Evolutionary conservation across 2,888 invertebrate genomes (phyloP).

Genomic region (Drosophila subsilvestris): DNA sequence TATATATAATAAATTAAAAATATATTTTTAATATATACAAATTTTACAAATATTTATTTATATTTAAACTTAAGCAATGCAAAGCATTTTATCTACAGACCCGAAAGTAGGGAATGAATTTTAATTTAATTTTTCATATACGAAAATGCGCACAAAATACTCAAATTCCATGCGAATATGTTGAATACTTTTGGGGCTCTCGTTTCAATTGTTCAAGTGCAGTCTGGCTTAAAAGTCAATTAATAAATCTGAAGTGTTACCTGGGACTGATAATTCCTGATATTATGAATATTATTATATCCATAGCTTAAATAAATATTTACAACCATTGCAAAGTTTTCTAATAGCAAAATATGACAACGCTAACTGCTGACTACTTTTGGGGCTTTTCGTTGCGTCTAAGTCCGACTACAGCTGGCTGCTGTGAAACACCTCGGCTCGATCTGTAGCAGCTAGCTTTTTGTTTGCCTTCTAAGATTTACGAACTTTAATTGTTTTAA

Average conservation of each 20-base stretch:
- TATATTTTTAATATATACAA: neutral
- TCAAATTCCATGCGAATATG: neutral
- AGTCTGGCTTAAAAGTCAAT: too few relatives aligned
- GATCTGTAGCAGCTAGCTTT: neutral
- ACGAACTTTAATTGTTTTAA: neutral
- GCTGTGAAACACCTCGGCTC: neutral
- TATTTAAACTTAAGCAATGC: neutral
- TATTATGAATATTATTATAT: too few relatives aligned
- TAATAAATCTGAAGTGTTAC: too few relatives aligned
- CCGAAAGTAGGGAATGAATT: neutral
- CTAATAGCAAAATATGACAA: too few relatives aligned
- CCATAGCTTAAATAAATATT: too few relatives aligned
- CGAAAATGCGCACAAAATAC: too few relatives aligned
- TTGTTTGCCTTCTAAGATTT: neutral
- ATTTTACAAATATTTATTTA: neutral
- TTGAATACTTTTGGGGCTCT: slow-evolving; percentile 16
- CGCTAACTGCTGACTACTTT: too few relatives aligned
- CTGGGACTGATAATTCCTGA: too few relatives aligned
- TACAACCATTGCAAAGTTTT: too few relatives aligned
- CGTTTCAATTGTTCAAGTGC: rapidly evolving
- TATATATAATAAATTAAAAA: too few relatives aligned
- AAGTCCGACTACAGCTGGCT: neutral
- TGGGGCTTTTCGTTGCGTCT: neutral
- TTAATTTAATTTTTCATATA: rapidly evolving
- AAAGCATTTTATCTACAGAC: neutral